phyloP scores from a whole-genome alignment of 2,113 vertebrate genomes.

The Perca schrenkii region DNA sequence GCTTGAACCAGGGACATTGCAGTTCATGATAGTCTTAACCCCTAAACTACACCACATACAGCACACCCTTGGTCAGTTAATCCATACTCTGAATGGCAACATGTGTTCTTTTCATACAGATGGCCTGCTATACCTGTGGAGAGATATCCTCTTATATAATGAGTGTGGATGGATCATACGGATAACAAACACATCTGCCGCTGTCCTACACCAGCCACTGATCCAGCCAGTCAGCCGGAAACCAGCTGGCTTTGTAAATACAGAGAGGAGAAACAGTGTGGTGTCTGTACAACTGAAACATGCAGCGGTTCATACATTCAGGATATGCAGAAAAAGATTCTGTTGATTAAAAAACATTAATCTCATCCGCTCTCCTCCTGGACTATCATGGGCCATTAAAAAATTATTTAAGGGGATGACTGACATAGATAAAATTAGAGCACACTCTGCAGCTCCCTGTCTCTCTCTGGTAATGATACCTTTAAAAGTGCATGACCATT shows the following conservation, averaged over 20 bases:
- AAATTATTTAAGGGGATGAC: constrained; percentile 15
- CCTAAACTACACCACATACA: background rate
- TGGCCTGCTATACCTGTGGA: constrained; percentile 67
- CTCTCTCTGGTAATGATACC: constrained; percentile 33
- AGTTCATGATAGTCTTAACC: background rate
- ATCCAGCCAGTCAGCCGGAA: constrained; percentile 60
- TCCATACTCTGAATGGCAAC: constrained; percentile 25
- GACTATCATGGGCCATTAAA: constrained; percentile 15
- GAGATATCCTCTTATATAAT: constrained; percentile 72
- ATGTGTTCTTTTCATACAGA: constrained; percentile 58
- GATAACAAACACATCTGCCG: constrained; percentile 73
- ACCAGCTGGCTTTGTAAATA: constrained; percentile 62
- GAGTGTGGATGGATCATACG: constrained; percentile 54
- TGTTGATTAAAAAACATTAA: constrained; percentile 5
- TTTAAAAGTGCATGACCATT: constrained; percentile 36
- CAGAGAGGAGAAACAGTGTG: constrained; percentile 14
- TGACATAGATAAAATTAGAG: constrained; percentile 40
- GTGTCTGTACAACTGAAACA: constrained; percentile 14
- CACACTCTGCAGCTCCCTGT: background rate
- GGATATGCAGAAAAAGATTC: constrained; percentile 19
- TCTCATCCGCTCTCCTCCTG: background rate
- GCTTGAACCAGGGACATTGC: background rate
- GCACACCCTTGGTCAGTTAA: background rate
- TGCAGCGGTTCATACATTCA: background rate
- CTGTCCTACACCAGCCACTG: constrained; percentile 63